phyloP scores from a whole-genome alignment of 2,888 invertebrate species.

The Tuberolachnus salignus region DNA sequence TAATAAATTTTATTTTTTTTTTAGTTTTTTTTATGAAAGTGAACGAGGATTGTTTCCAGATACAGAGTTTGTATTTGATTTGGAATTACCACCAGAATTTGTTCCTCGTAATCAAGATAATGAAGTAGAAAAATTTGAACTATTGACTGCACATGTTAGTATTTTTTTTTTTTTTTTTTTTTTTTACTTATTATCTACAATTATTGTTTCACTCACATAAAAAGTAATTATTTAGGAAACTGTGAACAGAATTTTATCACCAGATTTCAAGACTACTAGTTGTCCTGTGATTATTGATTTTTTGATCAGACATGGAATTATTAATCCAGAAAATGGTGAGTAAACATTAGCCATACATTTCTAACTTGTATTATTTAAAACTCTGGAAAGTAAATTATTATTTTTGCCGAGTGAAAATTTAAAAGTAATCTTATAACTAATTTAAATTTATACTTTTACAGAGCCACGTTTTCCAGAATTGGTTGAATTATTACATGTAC shows the following conservation, averaged over 20 bases:
- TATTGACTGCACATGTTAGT: slow-evolving; percentile 78
- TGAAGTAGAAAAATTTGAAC: slow-evolving; percentile 89
- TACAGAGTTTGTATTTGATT: slow-evolving; percentile 91
- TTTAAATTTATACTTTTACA: slow-evolving; percentile 64
- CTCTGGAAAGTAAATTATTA: too few species aligned
- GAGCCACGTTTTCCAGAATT: slow-evolving; percentile 83
- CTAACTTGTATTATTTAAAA: neutral
- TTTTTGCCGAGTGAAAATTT: too few species aligned
- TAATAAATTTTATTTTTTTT: slow-evolving; percentile 60
- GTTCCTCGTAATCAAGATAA: slow-evolving; percentile 92
- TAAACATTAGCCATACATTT: slow-evolving; percentile 17
- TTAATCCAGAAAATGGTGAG: slow-evolving; percentile 87
- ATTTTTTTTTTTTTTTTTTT: neutral
- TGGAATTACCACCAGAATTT: slow-evolving; percentile 89
- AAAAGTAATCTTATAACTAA: too few species aligned
- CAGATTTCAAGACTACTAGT: slow-evolving; percentile 92
- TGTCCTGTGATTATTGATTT: slow-evolving; percentile 91
- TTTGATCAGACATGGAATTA: slow-evolving; percentile 85
- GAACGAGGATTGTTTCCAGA: slow-evolving; percentile 92
- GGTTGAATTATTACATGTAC: slow-evolving; percentile 85
- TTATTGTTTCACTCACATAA: slow-evolving; percentile 1
- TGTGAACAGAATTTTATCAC: slow-evolving; percentile 77
- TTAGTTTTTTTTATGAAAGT: slow-evolving; percentile 87
- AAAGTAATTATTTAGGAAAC: slow-evolving; percentile 60
- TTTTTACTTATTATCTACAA: neutral